These are phyloP conservation scores for Neelides folsomi DNA, from an alignment of 2,888 invertebrate genomes.

Conservation along the genomic window DNA sequence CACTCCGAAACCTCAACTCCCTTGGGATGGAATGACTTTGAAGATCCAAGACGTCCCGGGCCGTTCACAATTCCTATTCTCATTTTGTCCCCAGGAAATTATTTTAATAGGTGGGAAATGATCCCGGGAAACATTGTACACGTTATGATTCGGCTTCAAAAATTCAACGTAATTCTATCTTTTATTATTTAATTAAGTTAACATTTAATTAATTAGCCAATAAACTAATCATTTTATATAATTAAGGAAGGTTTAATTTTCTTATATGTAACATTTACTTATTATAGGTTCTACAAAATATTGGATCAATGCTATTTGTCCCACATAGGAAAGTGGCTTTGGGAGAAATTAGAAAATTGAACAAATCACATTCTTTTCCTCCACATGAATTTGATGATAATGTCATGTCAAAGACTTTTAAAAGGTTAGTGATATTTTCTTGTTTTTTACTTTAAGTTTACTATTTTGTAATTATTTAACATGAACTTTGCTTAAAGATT, in stretches of 20 bases:
- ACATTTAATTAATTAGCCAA: not conserved
- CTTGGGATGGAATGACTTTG: slow-evolving; percentile 30
- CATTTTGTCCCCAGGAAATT: slow-evolving; percentile 24
- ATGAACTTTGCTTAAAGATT: slow-evolving; percentile 6
- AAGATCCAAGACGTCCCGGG: slow-evolving; percentile 27
- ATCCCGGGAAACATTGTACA: slow-evolving; percentile 28
- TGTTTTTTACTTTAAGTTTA: not conserved
- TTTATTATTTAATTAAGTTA: not conserved
- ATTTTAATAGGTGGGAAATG: slow-evolving; percentile 28
- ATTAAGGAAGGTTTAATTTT: slow-evolving; percentile 1
- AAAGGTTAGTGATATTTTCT: slow-evolving; percentile 13
- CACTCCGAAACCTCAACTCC: slow-evolving; percentile 29
- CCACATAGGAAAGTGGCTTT: slow-evolving; percentile 30
- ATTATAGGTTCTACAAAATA: slow-evolving; percentile 26
- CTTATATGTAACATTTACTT: not conserved
- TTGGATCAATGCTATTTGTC: slow-evolving; percentile 22
- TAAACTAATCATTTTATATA: not conserved
- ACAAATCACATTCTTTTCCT: slow-evolving; percentile 24
- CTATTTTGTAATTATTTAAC: not conserved
- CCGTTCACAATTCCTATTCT: slow-evolving; percentile 25
- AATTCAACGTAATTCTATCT: slow-evolving; percentile 22
- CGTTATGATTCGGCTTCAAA: slow-evolving; percentile 28
- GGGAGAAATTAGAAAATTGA: slow-evolving; percentile 29
- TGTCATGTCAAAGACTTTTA: slow-evolving; percentile 32
- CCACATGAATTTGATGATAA: slow-evolving; percentile 28